phyloP scores from a whole-genome alignment of 2,888 invertebrate genomes.

The Folsomia manolachei region DNA sequence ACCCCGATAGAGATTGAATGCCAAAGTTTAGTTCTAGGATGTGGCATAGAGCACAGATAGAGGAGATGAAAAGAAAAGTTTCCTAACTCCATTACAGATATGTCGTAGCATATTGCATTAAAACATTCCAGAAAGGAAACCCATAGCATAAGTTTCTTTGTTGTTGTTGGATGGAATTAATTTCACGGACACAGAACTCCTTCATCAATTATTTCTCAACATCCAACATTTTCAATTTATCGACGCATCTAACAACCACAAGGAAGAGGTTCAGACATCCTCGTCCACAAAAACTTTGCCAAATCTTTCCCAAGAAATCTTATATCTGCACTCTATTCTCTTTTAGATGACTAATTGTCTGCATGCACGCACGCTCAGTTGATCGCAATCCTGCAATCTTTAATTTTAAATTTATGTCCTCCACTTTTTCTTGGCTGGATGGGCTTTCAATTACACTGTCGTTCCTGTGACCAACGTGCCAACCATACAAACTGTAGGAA shows the following conservation, averaged over 20 bases:
- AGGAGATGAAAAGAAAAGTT: not conserved
- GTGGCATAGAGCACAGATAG: too few species aligned
- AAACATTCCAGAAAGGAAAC: not conserved
- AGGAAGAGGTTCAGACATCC: too few species aligned
- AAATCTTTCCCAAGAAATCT: not conserved
- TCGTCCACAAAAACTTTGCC: not conserved
- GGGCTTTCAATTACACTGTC: not conserved
- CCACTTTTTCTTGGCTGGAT: not conserved
- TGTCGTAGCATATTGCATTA: not conserved
- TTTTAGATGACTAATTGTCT: too few species aligned
- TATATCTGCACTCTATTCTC: not conserved
- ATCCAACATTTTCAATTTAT: not conserved
- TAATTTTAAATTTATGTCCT: not conserved
- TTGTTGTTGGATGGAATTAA: slow-evolving; percentile 14
- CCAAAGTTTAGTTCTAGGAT: too few species aligned
- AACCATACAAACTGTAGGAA: too few species aligned
- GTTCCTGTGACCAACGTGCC: not conserved
- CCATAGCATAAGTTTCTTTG: slow-evolving; percentile 11
- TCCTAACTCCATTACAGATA: slow-evolving; percentile 9
- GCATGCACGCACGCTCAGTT: too few species aligned
- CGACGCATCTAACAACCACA: too few species aligned
- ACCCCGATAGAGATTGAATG: too few species aligned
- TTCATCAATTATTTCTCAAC: not conserved
- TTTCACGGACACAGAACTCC: not conserved
- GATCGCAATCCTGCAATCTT: not conserved